Evolutionary conservation across 2,797 vertebrate genomes (phyloP), one percentile per base, ranked within the genome.

Genomic region (Macropodus opercularis): DNA sequence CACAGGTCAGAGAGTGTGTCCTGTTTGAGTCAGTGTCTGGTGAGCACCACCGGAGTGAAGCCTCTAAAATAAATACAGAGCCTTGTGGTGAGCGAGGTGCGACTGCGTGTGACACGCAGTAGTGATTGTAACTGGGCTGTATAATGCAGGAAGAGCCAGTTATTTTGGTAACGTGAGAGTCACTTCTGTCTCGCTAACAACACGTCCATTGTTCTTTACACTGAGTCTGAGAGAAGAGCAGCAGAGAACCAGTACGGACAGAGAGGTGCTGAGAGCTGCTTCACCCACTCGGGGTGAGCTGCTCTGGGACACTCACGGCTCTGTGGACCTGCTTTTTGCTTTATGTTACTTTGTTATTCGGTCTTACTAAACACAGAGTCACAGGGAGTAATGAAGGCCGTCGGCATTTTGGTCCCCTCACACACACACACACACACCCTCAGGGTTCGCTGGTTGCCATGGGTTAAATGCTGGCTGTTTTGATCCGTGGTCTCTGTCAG

Each of bases 21-120:
- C 35, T 81, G 82, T 81, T 69, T 77, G 41, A 69, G 69, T 79
- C 85, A 60, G 39, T n/a, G 63, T 79, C 78, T 75, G 81, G 58
- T 72, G 68, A 77, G 75, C 83, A 49, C 67, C 15, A n/a, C 36
- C 52, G n/a, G 21, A 60, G 65, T 51, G 39, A 41, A 85, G 72
- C 75, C 24, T 63, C 36, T 13, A 51, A 32, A 55, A 59, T 73
- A 83, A 81, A 86, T 26, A 66, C 56, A 26, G 53, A 34, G 35
- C 24, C 53, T 34, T 69, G 42, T 12, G 63, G 46, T 14, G 72
- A 72, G 62, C 1, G 32, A 14, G 14, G 32, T 34, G 64, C 51
- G 64, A 10, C 4, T 58, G 48, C 43, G 75, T 46, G 34, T n/a
- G 51, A 22, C 17, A 26, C 35, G 34, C 48, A 38, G 17, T 17